These are phyloP conservation scores for Coelopa frigida DNA, from an alignment of 1,140 invertebrate species.

Conservation along the genomic window DNA sequence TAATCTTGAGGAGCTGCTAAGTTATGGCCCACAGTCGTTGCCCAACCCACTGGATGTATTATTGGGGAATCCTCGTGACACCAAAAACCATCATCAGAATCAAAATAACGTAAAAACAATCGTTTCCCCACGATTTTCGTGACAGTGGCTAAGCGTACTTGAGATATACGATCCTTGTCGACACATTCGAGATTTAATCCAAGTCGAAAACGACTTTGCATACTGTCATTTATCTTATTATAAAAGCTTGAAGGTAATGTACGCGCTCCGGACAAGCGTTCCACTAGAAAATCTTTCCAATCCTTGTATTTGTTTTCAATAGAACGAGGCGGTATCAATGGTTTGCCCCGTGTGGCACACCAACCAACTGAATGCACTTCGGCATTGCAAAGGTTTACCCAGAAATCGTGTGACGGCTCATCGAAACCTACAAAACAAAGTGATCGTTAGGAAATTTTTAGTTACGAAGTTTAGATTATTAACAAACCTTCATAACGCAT, in stretches of 20 bases:
- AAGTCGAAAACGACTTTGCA: constrained; percentile 72
- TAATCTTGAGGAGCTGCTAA: constrained; percentile 76
- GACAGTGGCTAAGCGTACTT: constrained; percentile 84
- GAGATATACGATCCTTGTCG: constrained; percentile 90
- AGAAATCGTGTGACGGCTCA: constrained; percentile 85
- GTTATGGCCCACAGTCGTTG: constrained; percentile 75
- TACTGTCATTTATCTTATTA: constrained; percentile 74
- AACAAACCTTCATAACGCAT: constrained; percentile 74
- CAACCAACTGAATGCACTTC: constrained; percentile 93
- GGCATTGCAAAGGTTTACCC: constrained; percentile 88
- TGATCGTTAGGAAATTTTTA: neutral
- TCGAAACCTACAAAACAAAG: constrained; percentile 65
- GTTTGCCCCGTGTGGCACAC: constrained; percentile 92
- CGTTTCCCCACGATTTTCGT: constrained; percentile 86
- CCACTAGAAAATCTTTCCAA: constrained; percentile 92
- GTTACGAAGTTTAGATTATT: neutral
- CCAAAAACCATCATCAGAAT: constrained; percentile 86
- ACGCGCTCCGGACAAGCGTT: constrained; percentile 82
- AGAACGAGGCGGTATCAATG: constrained; percentile 83
- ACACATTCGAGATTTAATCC: constrained; percentile 88
- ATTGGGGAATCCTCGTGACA: constrained; percentile 91
- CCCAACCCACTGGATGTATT: constrained; percentile 94
- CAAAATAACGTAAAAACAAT: constrained; percentile 83
- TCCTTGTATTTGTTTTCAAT: constrained; percentile 88
- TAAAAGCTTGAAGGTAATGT: constrained; percentile 89